phyloP scores from a whole-genome alignment of 2,113 vertebrate genomes.

The Aptenodytes patagonicus region DNA sequence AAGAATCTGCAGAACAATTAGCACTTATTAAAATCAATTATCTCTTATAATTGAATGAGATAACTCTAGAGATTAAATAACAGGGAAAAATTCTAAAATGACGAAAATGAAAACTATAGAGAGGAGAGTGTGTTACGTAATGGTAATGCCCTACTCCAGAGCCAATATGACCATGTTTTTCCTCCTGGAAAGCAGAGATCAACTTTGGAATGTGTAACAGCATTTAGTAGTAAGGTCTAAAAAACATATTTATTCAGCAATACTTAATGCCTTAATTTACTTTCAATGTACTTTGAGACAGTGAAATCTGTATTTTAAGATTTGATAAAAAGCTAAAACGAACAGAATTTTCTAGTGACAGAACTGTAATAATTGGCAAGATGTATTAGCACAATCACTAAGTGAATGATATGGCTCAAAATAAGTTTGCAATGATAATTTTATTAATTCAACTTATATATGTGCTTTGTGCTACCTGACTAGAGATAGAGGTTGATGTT shows the following conservation, averaged over 20 bases:
- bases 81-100: not conserved
- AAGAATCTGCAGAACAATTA: slow-evolving; percentile 2
- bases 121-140: not conserved
- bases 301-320: slow-evolving; percentile 5
- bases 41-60: not conserved
- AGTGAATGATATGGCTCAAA: not conserved
- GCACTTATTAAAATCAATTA: slow-evolving; percentile 30
- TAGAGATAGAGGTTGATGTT: not conserved
- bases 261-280: slow-evolving; percentile 23
- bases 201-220: not conserved
- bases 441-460: not conserved
- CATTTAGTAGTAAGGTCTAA: not conserved
- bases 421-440: not conserved
- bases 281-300: not conserved
- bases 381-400: not conserved
- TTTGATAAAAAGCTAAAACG: not conserved
- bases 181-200: not conserved
- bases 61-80: not conserved
- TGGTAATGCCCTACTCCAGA: not conserved
- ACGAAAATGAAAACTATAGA: not conserved
- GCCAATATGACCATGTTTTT: not conserved
- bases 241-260: not conserved
- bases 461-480: not conserved
- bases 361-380: not conserved
- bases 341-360: not conserved